Percentiles rank a stretch among this genome's conserved stretches.
These are phyloP conservation scores for Poecilia wingei DNA, from an alignment of 2,797 vertebrate species.

Conservation along the genomic window DNA sequence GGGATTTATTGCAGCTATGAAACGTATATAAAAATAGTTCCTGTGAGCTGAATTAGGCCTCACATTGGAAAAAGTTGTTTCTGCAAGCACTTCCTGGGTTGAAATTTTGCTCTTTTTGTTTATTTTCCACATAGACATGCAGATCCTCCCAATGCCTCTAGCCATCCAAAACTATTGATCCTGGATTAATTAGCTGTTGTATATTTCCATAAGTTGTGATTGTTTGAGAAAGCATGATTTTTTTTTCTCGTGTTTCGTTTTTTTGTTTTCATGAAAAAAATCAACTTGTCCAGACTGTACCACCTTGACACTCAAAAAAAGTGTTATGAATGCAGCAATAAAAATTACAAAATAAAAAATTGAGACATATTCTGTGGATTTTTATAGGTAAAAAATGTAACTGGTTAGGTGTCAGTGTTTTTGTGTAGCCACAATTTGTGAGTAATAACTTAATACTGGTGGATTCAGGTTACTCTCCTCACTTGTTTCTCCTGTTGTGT, in stretches of 20 bases:
- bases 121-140: background rate
- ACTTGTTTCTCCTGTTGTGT: background rate
- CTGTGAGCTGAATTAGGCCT: background rate
- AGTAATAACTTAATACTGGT: background rate
- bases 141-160: too few relatives aligned
- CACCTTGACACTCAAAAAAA: too few relatives aligned
- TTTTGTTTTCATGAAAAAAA: background rate
- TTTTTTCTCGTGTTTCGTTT: background rate
- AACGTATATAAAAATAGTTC: background rate
- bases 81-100: background rate
- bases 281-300: background rate
- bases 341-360: background rate
- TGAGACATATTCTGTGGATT: background rate
- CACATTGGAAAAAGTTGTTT: background rate
- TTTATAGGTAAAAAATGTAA: background rate
- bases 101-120: background rate
- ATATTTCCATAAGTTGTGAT: background rate
- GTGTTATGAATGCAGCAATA: background rate
- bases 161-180: background rate
- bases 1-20: background rate
- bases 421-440: background rate
- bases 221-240: background rate
- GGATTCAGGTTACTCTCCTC: background rate
- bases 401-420: background rate
- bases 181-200: background rate